These are phyloP conservation scores for Procambarus clarkii DNA, from an alignment of 1,140 invertebrate species.

Conservation along the genomic window DNA sequence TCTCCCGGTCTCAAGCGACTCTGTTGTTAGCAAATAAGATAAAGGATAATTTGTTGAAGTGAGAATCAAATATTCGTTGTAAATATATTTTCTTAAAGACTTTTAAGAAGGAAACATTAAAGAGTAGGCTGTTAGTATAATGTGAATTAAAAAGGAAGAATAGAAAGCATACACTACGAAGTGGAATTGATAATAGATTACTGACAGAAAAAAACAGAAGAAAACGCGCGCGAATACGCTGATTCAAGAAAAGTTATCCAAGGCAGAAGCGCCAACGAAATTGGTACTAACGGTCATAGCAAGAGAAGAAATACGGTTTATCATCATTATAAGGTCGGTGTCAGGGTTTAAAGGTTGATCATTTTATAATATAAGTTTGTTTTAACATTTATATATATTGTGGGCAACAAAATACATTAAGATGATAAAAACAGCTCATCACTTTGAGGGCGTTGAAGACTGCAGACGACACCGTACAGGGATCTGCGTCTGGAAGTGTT, in stretches of 20 bases:
- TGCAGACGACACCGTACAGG: not conserved
- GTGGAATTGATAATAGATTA: not conserved
- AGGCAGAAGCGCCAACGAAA: conserved; percentile 23
- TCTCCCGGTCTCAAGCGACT: conserved; percentile 72
- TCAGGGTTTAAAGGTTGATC: not conserved
- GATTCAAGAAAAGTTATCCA: not conserved
- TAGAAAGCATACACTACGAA: conserved; percentile 1
- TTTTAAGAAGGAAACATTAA: conserved; percentile 34
- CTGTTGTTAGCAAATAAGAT: conserved; percentile 62
- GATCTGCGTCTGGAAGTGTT: not conserved
- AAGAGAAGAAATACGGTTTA: not conserved
- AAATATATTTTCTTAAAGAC: conserved; percentile 10
- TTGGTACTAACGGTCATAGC: not conserved
- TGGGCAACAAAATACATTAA: conserved; percentile 10
- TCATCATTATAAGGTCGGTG: conserved; percentile 1
- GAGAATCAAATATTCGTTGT: not conserved
- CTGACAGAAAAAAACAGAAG: not conserved
- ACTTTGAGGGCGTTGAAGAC: not conserved
- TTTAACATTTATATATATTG: conserved; percentile 11
- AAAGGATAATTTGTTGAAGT: conserved; percentile 23
- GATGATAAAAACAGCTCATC: not conserved
- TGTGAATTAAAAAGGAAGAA: not conserved
- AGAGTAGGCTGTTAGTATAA: conserved; percentile 19
- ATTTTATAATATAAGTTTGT: not conserved
- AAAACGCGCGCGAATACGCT: not conserved